Conservation (phyloP, 2,888 invertebrate genomes). For the Caenorhabditis japonica region DNA sequence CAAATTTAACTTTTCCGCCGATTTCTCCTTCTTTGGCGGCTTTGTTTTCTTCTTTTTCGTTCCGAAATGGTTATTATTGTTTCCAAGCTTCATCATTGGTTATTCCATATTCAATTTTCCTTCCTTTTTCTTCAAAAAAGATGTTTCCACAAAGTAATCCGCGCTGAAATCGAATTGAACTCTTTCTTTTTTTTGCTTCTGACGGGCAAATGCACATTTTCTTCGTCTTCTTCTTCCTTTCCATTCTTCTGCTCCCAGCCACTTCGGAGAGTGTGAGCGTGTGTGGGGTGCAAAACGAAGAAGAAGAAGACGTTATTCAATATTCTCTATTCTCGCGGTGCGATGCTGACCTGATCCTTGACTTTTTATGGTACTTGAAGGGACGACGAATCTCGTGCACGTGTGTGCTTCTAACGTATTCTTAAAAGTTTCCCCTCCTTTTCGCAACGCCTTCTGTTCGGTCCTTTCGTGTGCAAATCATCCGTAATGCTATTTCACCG, state of each 20-base stretch:
- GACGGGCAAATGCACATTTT: constrained; percentile 4
- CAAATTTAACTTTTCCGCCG: too few relatives aligned
- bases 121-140: too few relatives aligned
- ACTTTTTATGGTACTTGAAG: constrained; percentile 53
- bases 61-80: too few relatives aligned
- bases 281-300: constrained; percentile 30
- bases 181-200: constrained; percentile 1
- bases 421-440: background rate
- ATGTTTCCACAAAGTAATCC: constrained; percentile 25
- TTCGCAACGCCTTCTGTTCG: constrained; percentile 22
- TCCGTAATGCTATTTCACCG: constrained; percentile 38
- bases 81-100: too few relatives aligned
- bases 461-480: constrained; percentile 42
- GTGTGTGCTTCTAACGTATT: constrained; percentile 17
- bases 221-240: constrained; percentile 23
- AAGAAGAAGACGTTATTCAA: constrained; percentile 35
- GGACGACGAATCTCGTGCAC: constrained; percentile 32
- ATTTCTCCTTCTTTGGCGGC: too few relatives aligned
- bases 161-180: constrained; percentile 42
- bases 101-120: too few relatives aligned
- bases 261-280: constrained; percentile 18
- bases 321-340: constrained; percentile 24
- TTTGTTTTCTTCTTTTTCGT: too few relatives aligned
- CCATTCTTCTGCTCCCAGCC: constrained; percentile 18
- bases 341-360: constrained; percentile 42